phyloP scores from a whole-genome alignment of 2,888 invertebrate species.

The Melieria omissa region DNA sequence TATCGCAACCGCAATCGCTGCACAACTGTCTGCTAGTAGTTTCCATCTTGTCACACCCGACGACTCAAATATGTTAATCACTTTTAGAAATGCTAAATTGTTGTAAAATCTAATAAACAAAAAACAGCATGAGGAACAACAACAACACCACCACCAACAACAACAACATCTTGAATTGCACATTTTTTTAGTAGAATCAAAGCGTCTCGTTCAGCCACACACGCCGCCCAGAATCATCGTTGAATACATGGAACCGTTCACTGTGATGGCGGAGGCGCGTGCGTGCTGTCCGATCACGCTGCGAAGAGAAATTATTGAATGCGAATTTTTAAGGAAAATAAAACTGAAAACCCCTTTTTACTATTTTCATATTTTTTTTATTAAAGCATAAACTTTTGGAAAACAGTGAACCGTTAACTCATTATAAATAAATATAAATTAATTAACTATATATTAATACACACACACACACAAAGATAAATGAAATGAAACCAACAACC shows the following conservation, averaged over 20 bases:
- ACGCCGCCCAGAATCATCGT: no score
- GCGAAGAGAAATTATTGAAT: constrained; percentile 19
- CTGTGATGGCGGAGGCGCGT: constrained; percentile 14
- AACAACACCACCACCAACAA: constrained; percentile 25
- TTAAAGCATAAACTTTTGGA: constrained; percentile 5
- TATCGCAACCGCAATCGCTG: no score
- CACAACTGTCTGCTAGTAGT: constrained; percentile 40
- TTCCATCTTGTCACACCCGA: constrained; percentile 44
- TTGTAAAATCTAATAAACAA: constrained; percentile 40
- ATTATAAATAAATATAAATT: constrained; percentile 11
- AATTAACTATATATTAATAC: constrained; percentile 4
- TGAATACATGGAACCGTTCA: constrained; percentile 12
- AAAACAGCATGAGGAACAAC: constrained; percentile 39
- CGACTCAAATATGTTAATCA: constrained; percentile 35
- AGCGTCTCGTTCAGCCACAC: no score
- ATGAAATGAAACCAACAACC: constrained; percentile 38
- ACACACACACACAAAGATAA: constrained; percentile 10
- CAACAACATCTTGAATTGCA: constrained; percentile 25
- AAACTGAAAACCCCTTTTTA: constrained; percentile 35
- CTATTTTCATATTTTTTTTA: constrained; percentile 38
- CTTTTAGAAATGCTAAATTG: constrained; percentile 36
- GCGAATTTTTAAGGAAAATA: constrained; percentile 17
- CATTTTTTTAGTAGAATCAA: constrained; percentile 19
- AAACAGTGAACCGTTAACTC: not conserved
- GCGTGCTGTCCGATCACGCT: not conserved